phyloP scores from a whole-genome alignment of 2,888 invertebrate species.

The Campopleginae sp. region DNA sequence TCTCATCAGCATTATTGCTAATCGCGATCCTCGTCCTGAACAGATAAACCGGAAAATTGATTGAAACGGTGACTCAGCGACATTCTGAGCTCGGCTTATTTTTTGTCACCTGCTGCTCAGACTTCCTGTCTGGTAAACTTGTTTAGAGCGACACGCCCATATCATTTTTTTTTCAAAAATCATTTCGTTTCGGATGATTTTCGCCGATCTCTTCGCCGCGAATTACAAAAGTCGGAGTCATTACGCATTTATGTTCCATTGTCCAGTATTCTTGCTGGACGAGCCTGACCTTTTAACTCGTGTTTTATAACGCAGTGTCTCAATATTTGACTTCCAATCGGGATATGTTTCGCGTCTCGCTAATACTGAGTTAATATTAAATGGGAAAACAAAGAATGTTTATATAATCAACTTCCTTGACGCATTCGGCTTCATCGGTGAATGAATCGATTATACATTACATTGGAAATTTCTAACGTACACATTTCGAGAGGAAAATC shows the following conservation, averaged over 20 bases:
- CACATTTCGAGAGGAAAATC: neutral
- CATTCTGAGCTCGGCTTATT: neutral
- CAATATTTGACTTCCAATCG: constrained; percentile 36
- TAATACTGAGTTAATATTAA: constrained; percentile 25
- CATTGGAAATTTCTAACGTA: neutral
- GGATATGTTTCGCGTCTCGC: neutral
- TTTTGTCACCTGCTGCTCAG: neutral
- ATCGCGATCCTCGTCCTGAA: neutral
- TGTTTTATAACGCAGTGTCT: neutral
- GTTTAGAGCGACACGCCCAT: neutral
- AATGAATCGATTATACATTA: neutral
- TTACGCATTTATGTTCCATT: neutral
- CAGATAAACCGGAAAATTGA: neutral
- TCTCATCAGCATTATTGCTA: neutral
- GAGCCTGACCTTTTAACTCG: neutral
- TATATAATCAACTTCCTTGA: constrained; percentile 3
- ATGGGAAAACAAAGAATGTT: neutral
- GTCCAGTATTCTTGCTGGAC: neutral
- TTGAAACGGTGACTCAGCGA: constrained; percentile 1
- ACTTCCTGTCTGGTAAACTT: neutral
- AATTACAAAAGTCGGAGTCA: neutral
- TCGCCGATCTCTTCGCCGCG: no score
- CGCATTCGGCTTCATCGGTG: neutral
- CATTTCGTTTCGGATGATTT: neutral
- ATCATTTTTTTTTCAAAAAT: neutral